Evolutionary conservation across 2,797 vertebrate species (phyloP), one percentile per base, ranked within the genome.

Genomic region (Nyctalus aviator): DNA sequence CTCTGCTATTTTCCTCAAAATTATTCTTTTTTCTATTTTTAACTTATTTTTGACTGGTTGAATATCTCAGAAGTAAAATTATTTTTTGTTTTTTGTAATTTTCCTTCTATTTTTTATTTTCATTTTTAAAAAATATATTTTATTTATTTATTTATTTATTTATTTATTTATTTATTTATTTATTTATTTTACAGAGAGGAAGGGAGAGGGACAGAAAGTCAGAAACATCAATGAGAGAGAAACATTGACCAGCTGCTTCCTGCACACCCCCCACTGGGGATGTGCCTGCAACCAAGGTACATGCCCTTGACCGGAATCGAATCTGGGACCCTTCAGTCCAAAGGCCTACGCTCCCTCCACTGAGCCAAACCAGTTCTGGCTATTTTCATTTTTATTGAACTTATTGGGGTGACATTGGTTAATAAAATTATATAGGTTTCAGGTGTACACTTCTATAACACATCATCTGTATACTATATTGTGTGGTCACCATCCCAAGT

Each of bases 41-140:
- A 32, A 66, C 27, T 94, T 83, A 73, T 50, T 88, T 94, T 94
- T 48, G 37, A 57, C 37, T 69, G 21, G 37, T 6, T 46, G 69
- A 15, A 62, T 41, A 41, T 30, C 72, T 91, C 46, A 50, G 48
- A 77, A 88, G 15, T 85, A 90, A 82, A 92, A 30, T 69, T 37
- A 66, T 75, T 76, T 76, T 53, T 76, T 53, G 18, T 48, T 76
- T 76, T 53, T 76, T 53, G 18, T 48, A 76, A 32, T 53, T 76
- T 76, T 76, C 73, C 48, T 53, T 53, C 32, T 32, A 44, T 53
- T 76, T 53, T 20, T 50, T 10, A 35, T 76, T 76, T 50, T 35
- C 18, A 32, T 14, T 76, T 14, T 76, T 50, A 53, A 44, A 44
- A 44, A 44, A 44, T 11, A 11, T 44, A 44, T 44, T 11, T 44